phyloP scores from a whole-genome alignment of 2,797 vertebrate genomes.

The Geotrypetes seraphini region DNA sequence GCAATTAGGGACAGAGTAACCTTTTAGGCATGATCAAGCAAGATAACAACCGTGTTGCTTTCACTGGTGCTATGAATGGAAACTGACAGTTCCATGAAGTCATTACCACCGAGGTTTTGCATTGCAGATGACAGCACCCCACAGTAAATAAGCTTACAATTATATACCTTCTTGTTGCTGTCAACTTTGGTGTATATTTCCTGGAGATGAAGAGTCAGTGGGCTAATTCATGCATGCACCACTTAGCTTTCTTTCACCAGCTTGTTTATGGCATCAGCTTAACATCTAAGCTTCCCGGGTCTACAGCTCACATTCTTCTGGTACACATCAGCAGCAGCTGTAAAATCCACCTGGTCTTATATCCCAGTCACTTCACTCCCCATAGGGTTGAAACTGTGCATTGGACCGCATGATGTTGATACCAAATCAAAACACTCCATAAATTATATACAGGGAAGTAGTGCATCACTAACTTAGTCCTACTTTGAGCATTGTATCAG shows the following conservation, averaged over 20 bases:
- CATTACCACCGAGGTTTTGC: conserved; percentile 10
- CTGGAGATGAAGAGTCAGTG: conserved; percentile 6
- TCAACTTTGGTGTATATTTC: conserved; percentile 14
- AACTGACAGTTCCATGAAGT: conserved; percentile 15
- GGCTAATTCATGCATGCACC: conserved; percentile 5
- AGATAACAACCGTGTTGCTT: conserved; percentile 5
- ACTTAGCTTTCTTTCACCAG: background rate
- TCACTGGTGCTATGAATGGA: conserved; percentile 17
- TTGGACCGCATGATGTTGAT: background rate
- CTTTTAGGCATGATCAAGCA: conserved; percentile 3
- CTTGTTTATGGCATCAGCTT: background rate
- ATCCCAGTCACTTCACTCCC: background rate
- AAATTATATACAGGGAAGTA: background rate
- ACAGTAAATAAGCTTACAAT: conserved; percentile 31
- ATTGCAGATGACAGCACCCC: conserved; percentile 28
- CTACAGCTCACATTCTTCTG: background rate
- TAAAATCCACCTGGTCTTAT: background rate
- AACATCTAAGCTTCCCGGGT: background rate
- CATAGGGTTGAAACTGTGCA: background rate
- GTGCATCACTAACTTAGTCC: too few species aligned
- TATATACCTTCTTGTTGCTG: conserved; percentile 22
- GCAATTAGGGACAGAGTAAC: too few species aligned
- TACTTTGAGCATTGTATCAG: too few species aligned
- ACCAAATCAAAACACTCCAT: background rate
- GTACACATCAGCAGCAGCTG: background rate